Percentiles rank a stretch among this genome's conserved stretches.
phyloP scores from a whole-genome alignment of 2,888 invertebrate genomes.

The Phragmatobia fuliginosa region DNA sequence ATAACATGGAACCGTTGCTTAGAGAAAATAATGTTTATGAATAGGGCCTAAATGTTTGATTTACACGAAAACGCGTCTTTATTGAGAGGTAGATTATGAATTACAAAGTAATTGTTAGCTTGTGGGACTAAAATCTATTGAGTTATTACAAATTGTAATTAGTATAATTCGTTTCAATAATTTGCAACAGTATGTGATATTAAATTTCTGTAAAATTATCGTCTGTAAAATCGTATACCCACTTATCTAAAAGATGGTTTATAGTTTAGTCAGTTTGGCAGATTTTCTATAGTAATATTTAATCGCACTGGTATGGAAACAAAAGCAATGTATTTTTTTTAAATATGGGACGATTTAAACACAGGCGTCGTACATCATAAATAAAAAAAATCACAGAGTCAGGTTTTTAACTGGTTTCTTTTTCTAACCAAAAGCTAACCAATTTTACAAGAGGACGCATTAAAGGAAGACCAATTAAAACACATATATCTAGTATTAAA shows the following conservation, averaged over 20 bases:
- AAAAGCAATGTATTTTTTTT: no score
- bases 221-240: no score
- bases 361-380: no score
- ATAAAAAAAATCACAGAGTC: neutral
- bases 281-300: neutral
- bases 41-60: no score
- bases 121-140: no score
- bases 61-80: neutral
- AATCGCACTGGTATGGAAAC: neutral
- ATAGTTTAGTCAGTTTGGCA: neutral
- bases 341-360: no score
- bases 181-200: neutral
- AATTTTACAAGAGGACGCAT: neutral
- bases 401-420: no score
- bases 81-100: conserved; percentile 18
- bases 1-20: no score
- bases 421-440: neutral
- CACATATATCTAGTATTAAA: neutral
- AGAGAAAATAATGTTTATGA: no score
- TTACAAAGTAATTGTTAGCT: neutral
- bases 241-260: no score
- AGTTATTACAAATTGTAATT: no score
- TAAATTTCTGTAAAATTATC: neutral
- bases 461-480: no score
- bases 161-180: neutral